Percentiles rank a stretch among this genome's conserved stretches.
Conservation (phyloP, 2,113 vertebrate genomes). For the Perca flavescens region DNA sequence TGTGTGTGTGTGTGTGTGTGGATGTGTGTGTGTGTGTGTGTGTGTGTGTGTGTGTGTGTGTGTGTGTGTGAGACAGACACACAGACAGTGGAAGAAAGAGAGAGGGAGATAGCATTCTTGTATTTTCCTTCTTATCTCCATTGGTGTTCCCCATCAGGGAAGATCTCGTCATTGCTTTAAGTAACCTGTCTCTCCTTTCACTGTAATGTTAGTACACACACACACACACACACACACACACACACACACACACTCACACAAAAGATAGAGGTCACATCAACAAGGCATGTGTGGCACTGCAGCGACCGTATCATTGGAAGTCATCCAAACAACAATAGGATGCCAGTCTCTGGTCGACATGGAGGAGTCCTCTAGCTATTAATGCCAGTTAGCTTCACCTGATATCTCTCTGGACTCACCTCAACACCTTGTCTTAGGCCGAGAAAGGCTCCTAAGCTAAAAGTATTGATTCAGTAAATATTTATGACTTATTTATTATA, state of each 20-base stretch:
- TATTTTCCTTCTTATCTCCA: conserved; percentile 12
- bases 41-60: too few species aligned
- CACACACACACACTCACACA: conserved; percentile 17
- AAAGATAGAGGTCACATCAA: conserved; percentile 38
- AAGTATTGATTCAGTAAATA: not conserved
- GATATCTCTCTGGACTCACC: conserved; percentile 36
- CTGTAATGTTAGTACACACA: conserved; percentile 70
- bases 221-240: conserved; percentile 38
- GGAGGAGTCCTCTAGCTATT: conserved; percentile 15
- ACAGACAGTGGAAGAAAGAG: not conserved
- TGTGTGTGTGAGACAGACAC: not conserved
- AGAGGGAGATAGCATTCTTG: not conserved
- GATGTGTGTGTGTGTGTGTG: not conserved
- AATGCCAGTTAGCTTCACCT: not conserved
- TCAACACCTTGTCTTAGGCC: not conserved
- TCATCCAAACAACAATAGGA: conserved; percentile 55
- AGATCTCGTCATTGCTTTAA: conserved; percentile 58
- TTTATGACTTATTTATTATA: not conserved
- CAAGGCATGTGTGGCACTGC: conserved; percentile 12
- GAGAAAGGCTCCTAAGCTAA: not conserved
- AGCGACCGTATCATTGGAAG: conserved; percentile 33
- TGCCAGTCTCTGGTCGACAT: conserved; percentile 44
- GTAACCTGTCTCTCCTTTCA: conserved; percentile 75
- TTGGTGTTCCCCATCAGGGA: conserved; percentile 52
- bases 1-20: not conserved